Evolutionary conservation across 2,797 vertebrate species (phyloP).

Genomic region (Silurus lanzhouensis): DNA sequence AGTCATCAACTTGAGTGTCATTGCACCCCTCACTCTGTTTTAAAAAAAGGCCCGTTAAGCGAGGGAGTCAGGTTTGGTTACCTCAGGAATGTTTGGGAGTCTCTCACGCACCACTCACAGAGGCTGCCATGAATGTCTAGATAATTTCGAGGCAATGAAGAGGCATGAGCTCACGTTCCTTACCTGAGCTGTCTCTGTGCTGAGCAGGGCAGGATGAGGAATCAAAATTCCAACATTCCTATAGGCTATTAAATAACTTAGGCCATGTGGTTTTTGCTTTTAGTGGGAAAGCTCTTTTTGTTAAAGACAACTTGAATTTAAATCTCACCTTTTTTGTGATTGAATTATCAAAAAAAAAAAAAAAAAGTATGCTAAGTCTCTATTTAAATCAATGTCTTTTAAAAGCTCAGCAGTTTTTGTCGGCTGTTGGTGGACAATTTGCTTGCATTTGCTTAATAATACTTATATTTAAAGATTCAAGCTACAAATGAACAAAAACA

Average conservation of each 20-base stretch:
- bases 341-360: too few species aligned
- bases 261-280: not conserved
- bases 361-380: too few species aligned
- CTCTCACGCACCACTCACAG: constrained; percentile 25
- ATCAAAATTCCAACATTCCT: constrained; percentile 26
- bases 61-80: constrained; percentile 45
- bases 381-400: too few species aligned
- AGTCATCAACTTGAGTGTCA: constrained; percentile 61
- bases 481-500: not conserved
- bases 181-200: constrained; percentile 26
- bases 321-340: not conserved
- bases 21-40: constrained; percentile 54
- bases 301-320: not conserved
- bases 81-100: constrained; percentile 51
- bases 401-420: too few species aligned
- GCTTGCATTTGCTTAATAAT: not conserved
- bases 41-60: constrained; percentile 39
- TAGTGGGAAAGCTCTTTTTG: not conserved
- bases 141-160: constrained; percentile 34
- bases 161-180: constrained; percentile 29
- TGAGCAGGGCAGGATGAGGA: constrained; percentile 5
- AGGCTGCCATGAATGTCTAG: constrained; percentile 25
- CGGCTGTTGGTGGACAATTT: not conserved
- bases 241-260: constrained; percentile 11
- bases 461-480: not conserved